A percentile compares a stretch with the other conserved stretches of the same genome.
Evolutionary conservation across 2,888 invertebrate species (phyloP).

Genomic region (Drosophila macrothrix): DNA sequence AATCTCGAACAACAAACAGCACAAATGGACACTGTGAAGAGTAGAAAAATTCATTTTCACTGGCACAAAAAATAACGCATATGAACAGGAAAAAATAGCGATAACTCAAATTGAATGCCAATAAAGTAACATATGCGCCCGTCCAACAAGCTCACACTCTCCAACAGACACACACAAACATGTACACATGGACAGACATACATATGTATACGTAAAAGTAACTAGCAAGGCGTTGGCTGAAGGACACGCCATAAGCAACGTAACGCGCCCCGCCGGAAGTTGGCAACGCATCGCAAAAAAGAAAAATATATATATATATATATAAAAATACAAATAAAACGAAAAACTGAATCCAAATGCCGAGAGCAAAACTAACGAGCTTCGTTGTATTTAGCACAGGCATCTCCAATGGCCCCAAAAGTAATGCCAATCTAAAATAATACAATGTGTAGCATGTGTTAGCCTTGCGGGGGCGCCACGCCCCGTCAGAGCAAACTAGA

Average conservation of each 20-base stretch:
- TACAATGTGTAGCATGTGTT: constrained; percentile 64
- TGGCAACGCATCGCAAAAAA: constrained; percentile 51
- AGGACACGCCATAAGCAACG: constrained; percentile 62
- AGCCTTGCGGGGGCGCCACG: constrained; percentile 30
- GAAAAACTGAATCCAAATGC: constrained; percentile 61
- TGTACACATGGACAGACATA: constrained; percentile 16
- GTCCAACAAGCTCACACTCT: constrained; percentile 45
- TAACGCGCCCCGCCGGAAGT: constrained; percentile 55
- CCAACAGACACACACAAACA: constrained; percentile 26
- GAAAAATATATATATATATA: not conserved
- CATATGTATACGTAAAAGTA: constrained; percentile 59
- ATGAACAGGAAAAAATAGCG: constrained; percentile 80
- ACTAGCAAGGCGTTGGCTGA: constrained; percentile 72
- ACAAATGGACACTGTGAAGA: constrained; percentile 59
- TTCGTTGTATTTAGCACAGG: constrained; percentile 67
- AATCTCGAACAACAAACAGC: constrained; percentile 28
- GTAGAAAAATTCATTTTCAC: constrained; percentile 74
- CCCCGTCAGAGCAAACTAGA: constrained; percentile 18
- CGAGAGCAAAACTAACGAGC: constrained; percentile 74
- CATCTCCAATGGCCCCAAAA: constrained; percentile 59
- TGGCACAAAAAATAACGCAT: constrained; percentile 54
- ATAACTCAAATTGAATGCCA: constrained; percentile 84
- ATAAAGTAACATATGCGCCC: constrained; percentile 82
- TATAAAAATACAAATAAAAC: constrained; percentile 17
- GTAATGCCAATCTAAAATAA: constrained; percentile 78